phyloP scores from a whole-genome alignment of 2,797 vertebrate species.

The Holocentrus rufus region DNA sequence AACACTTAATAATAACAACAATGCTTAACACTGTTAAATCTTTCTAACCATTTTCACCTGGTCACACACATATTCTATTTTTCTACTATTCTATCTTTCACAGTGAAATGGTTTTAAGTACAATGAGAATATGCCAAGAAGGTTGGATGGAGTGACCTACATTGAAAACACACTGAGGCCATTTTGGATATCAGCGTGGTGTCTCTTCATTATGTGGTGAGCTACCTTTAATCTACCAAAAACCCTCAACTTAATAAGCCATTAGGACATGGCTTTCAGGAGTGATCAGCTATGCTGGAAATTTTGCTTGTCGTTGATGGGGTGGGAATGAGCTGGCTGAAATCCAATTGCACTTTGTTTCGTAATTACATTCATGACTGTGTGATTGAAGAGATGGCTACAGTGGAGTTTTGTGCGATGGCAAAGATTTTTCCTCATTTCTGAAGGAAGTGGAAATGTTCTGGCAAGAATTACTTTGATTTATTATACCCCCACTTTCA shows the following conservation, averaged over 20 bases:
- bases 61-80: no score
- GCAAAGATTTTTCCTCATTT: conserved; percentile 56
- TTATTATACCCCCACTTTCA: conserved; percentile 59
- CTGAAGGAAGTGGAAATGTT: conserved; percentile 59
- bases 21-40: no score
- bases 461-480: conserved; percentile 64
- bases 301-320: conserved; percentile 13
- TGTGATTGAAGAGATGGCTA: conserved; percentile 45
- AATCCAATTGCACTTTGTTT: conserved; percentile 18
- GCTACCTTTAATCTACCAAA: conserved; percentile 18
- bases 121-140: neutral
- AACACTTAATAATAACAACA: no score
- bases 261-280: neutral
- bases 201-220: neutral
- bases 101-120: conserved; percentile 23
- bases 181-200: conserved; percentile 15
- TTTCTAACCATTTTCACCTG: no score
- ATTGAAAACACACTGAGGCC: neutral
- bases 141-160: neutral
- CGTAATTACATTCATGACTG: conserved; percentile 45
- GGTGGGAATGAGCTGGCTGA: conserved; percentile 34
- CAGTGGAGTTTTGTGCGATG: conserved; percentile 39
- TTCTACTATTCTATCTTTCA: conserved; percentile 8
- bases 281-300: conserved; percentile 5
- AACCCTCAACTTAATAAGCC: conserved; percentile 15